A percentile compares a stretch with the other conserved stretches of the same genome.
Evolutionary conservation across 2,797 vertebrate species (phyloP).

Genomic region (Amphiprion clarkii): DNA sequence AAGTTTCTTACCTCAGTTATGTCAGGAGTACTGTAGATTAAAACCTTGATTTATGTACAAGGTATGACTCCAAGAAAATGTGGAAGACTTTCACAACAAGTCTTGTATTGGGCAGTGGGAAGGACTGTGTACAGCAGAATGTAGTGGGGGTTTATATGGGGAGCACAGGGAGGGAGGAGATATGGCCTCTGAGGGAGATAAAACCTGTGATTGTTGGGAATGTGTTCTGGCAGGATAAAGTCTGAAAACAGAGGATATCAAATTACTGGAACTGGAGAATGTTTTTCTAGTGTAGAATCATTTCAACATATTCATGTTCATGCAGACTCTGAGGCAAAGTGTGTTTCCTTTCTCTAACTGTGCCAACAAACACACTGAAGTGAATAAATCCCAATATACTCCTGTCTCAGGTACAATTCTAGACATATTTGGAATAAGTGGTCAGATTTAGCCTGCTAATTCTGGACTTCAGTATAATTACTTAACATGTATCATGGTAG

Average conservation of each 20-base stretch:
- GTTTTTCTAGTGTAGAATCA: background rate
- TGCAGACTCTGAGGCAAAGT: too few species aligned
- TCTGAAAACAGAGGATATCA: background rate
- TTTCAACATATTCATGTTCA: too few species aligned
- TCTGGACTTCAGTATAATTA: background rate
- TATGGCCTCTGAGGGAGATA: background rate
- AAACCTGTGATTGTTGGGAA: background rate
- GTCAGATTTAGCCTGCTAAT: background rate
- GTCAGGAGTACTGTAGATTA: background rate
- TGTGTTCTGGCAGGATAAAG: background rate
- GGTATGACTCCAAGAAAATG: conserved; percentile 14
- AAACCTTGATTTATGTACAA: background rate
- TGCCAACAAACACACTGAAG: too few species aligned
- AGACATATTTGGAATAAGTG: too few species aligned
- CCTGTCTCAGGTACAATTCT: too few species aligned
- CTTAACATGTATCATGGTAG: background rate
- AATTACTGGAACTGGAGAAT: background rate
- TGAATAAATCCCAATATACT: too few species aligned
- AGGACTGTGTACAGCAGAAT: conserved; percentile 18
- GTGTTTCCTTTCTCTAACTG: background rate
- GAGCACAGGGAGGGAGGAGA: conserved; percentile 56
- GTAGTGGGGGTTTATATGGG: conserved; percentile 59
- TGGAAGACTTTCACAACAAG: conserved; percentile 13
- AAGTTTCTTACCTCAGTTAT: conserved; percentile 53
- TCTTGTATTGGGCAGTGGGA: conserved; percentile 23